Evolutionary conservation across 64 coral and sea anemone genomes (phyloP).

Genomic region (Exaiptasia diaphana): DNA sequence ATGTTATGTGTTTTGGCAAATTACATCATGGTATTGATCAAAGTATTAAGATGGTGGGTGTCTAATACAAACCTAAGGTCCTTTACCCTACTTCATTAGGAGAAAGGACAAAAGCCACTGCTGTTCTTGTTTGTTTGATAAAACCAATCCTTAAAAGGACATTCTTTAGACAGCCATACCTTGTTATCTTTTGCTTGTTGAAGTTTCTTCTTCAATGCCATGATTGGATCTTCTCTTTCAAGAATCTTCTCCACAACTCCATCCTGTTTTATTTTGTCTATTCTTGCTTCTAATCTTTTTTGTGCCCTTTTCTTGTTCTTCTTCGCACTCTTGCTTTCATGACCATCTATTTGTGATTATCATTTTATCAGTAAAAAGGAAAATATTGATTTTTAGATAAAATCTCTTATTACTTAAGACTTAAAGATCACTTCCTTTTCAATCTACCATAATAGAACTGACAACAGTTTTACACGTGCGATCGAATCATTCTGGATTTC

Average conservation of each 20-base stretch:
- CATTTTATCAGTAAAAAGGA: background rate
- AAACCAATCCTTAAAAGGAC: too few species aligned
- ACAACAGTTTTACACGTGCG: background rate
- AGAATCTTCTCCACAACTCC: slow-evolving; percentile 34
- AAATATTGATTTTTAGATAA: background rate
- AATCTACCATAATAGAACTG: background rate
- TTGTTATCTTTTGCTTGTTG: slow-evolving; percentile 82
- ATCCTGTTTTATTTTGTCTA: slow-evolving; percentile 56
- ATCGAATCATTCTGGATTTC: background rate
- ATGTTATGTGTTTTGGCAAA: too few species aligned
- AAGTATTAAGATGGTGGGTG: background rate
- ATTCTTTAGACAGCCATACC: too few species aligned
- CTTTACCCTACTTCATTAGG: background rate
- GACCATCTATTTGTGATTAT: background rate
- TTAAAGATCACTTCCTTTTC: background rate
- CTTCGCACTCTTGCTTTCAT: slow-evolving; percentile 36
- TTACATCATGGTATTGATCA: background rate
- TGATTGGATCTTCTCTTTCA: slow-evolving; percentile 66
- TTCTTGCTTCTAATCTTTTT: slow-evolving; percentile 55
- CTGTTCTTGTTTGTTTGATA: too few species aligned
- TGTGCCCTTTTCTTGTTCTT: slow-evolving; percentile 84
- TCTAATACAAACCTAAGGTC: background rate
- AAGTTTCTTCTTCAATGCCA: slow-evolving; percentile 53
- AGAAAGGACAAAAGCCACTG: too few species aligned
- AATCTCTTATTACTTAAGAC: background rate